phyloP scores from a whole-genome alignment of 2,797 vertebrate genomes.

The Apogon talboti region DNA sequence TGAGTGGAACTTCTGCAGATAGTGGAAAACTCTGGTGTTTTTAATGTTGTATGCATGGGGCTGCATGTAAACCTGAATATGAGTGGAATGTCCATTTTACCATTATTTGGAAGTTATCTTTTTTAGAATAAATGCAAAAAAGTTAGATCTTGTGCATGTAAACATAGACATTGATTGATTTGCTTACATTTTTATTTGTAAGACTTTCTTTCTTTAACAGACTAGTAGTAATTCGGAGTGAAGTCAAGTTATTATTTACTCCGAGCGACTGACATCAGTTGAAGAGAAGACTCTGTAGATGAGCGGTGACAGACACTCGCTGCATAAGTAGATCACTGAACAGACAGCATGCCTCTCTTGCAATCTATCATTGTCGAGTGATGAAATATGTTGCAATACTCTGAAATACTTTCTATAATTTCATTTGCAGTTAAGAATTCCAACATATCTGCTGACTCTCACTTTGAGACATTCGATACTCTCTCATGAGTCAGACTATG shows the following conservation, averaged over 20 bases:
- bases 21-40: too few species aligned
- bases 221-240: too few species aligned
- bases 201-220: too few species aligned
- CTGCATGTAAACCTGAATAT: too few species aligned
- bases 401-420: slow-evolving; percentile 16
- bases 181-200: too few species aligned
- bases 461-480: neutral
- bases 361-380: slow-evolving; percentile 28
- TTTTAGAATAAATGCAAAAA: too few species aligned
- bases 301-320: neutral
- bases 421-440: slow-evolving; percentile 10
- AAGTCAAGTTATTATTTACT: neutral
- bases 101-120: too few species aligned
- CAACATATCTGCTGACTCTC: slow-evolving; percentile 1
- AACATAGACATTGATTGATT: too few species aligned
- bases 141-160: too few species aligned
- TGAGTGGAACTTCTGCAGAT: too few species aligned
- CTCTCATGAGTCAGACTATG: neutral
- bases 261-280: neutral
- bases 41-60: too few species aligned
- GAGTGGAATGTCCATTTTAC: too few species aligned
- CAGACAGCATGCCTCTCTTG: neutral
- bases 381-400: slow-evolving; percentile 34
- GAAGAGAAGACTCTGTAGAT: neutral
- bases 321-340: slow-evolving; percentile 12